Base-by-base conservation (phyloP, 1,140 invertebrate species). In the Charaxes varanes region DNA sequence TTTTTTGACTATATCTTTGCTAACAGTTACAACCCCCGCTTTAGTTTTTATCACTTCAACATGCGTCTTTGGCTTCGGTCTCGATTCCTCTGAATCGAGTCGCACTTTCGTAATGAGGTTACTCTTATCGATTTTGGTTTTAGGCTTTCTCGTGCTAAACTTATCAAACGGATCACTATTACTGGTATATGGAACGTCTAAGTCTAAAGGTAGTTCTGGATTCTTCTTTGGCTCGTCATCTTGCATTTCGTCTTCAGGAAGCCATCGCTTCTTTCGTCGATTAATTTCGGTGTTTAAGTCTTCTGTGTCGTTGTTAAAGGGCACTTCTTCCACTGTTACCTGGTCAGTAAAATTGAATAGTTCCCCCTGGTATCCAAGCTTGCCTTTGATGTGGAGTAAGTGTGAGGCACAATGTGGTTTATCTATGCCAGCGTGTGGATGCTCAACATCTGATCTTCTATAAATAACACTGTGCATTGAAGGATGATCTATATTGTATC, bases 391-490 rank as follows among this genome's bases (percentile, higher is more conserved):
- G 47, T 90, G 87, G n/a, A 89, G 78, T 33, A 86, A 54, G 67
- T 89, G 86, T 48, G 91, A 86, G 51, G 87, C 85, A 60, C 88
- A 89, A 5, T 71, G 71, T 14, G 62, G 33, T 0, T 45, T 60
- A 28, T 66, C 61, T 19, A 69, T 74, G 46, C 79, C 71, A 2
- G 54, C 54, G 12, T 68, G 47, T 2, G 90, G 91, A 70, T 90
- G 88, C 46, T 88, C 82, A 21, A 96, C 94, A 78, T 96, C 94
- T 14, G 92, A 92, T 23, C 88, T 78, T 58, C 90, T 89, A 84
- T 97, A 97, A 41, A 95, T 91, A 64, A 96, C 90, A 44, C 92
- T 93, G 84, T 96, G 94, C 62, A 88, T 86, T 18, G 81, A 79
- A 4, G 84, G 82, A 53, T 87, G 71, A 22, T 85, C 76, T 46